Conservation (phyloP, 2,888 invertebrate species). For the Scaptomyza parva region DNA sequence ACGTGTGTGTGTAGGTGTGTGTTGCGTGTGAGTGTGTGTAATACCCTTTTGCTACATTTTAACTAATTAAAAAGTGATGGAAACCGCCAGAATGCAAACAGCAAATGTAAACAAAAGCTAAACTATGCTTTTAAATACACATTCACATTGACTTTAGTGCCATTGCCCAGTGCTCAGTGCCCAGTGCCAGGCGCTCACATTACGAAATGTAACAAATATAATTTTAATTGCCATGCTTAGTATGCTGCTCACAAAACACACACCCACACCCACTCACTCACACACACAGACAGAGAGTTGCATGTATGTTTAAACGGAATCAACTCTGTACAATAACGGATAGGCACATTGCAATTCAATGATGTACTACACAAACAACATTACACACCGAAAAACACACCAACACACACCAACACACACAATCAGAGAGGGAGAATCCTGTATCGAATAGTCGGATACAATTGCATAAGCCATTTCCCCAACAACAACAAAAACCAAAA, state of each 20-base stretch:
- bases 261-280: no score
- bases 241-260: constrained; percentile 21
- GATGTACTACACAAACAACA: constrained; percentile 12
- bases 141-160: background rate
- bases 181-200: no score
- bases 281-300: background rate
- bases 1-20: no score
- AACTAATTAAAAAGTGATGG: constrained; percentile 75
- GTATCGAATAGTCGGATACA: constrained; percentile 35
- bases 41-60: constrained; percentile 69
- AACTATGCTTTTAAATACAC: constrained; percentile 63
- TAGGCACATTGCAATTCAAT: constrained; percentile 50
- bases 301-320: constrained; percentile 19
- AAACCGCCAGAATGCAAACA: constrained; percentile 63
- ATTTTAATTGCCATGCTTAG: constrained; percentile 71
- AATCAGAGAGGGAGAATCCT: background rate
- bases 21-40: constrained; percentile 15
- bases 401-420: background rate
- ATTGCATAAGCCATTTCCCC: constrained; percentile 36
- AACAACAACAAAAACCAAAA: constrained; percentile 1
- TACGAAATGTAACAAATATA: constrained; percentile 62
- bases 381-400: no score
- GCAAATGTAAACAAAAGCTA: constrained; percentile 49
- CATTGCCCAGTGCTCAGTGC: no score
- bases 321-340: constrained; percentile 29